A percentile compares a stretch with the other conserved stretches of the same genome.
Conservation (phyloP, 1,140 invertebrate species). For the Dolichoris vasculosae region DNA sequence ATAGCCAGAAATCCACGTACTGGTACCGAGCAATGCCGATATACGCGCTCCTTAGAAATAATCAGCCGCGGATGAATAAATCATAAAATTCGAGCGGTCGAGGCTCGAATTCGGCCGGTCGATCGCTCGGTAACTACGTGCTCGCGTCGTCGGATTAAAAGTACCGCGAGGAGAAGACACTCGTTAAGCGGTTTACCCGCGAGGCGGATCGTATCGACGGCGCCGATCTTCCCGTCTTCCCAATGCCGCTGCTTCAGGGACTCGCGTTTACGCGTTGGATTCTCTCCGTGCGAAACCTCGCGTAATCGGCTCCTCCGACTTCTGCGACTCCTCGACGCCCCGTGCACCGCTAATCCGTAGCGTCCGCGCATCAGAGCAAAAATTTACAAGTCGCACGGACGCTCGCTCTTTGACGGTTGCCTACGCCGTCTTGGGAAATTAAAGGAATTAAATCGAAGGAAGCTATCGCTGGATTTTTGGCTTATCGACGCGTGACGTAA, state of each 20-base stretch:
- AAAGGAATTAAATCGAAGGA: not conserved
- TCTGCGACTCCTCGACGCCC: not conserved
- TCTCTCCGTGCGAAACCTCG: too few species aligned
- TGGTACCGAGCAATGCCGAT: too few species aligned
- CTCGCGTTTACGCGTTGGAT: not conserved
- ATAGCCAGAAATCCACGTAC: not conserved
- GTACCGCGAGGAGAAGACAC: conserved; percentile 5
- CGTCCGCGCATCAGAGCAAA: not conserved
- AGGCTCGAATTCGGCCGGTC: too few species aligned
- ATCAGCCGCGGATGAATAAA: not conserved
- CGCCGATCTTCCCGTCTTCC: not conserved
- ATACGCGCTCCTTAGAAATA: not conserved
- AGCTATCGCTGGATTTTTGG: not conserved
- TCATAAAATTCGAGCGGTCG: not conserved
- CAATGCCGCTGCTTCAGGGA: not conserved
- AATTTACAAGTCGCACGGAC: not conserved
- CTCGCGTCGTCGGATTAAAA: conserved; percentile 37
- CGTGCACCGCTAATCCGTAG: too few species aligned
- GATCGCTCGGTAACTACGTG: not conserved
- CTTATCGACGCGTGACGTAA: not conserved
- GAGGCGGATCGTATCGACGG: not conserved
- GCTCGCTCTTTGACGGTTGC: not conserved
- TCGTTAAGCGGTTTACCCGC: conserved; percentile 7
- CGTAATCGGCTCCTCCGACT: not conserved
- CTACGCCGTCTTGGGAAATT: not conserved